Evolutionary conservation across 2,113 vertebrate species (phyloP).

Genomic region (Porphyrio hochstetteri): DNA sequence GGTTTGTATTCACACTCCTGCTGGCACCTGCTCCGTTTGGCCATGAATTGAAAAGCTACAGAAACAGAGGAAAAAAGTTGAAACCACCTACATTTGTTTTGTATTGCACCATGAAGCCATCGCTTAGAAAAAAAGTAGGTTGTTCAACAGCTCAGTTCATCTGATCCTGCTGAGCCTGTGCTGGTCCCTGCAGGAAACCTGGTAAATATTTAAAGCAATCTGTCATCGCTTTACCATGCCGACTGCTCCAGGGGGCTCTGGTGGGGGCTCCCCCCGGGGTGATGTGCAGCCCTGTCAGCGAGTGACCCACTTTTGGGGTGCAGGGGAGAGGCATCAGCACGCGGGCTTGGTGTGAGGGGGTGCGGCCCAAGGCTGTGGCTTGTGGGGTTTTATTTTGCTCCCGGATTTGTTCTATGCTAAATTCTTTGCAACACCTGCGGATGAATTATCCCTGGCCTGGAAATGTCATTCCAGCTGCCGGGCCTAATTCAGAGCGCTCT

Average conservation of each 20-base stretch:
- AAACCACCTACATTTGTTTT: not conserved
- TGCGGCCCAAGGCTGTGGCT: accelerated
- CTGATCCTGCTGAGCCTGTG: not conserved
- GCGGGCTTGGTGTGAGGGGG: too few species aligned
- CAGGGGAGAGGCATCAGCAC: accelerated
- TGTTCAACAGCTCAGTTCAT: not conserved
- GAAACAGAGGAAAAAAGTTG: not conserved
- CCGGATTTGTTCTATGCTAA: not conserved
- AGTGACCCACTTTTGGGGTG: not conserved
- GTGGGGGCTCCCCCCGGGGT: not conserved
- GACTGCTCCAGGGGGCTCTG: not conserved
- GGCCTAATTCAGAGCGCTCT: not conserved
- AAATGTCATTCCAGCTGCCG: accelerated
- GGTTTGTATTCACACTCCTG: not conserved
- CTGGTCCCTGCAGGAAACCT: not conserved
- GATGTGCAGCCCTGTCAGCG: accelerated
- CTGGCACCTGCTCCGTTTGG: not conserved
- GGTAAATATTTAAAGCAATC: not conserved
- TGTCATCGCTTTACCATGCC: accelerated
- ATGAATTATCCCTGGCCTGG: not conserved
- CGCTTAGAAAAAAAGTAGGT: not conserved
- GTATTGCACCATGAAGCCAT: not conserved
- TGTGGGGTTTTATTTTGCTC: not conserved
- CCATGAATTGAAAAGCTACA: not conserved
- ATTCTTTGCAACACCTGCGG: not conserved